Percentiles rank a stretch among this genome's conserved stretches.
phyloP scores from a whole-genome alignment of 2,797 vertebrate species.

The Setipinna tenuifilis region DNA sequence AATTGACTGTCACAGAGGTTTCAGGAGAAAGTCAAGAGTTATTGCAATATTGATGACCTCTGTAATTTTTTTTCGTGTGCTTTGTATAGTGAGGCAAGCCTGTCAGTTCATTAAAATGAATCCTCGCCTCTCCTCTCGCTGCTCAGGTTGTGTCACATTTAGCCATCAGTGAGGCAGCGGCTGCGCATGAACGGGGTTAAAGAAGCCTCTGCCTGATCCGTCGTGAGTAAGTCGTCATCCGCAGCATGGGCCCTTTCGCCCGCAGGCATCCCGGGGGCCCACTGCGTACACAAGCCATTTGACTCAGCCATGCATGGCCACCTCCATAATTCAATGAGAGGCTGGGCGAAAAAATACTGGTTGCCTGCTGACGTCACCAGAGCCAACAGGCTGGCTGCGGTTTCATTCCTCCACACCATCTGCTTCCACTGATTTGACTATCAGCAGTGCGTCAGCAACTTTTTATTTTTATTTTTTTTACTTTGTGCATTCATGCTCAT shows the following conservation, averaged over 20 bases:
- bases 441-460: background rate
- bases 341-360: constrained; percentile 43
- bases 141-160: constrained; percentile 17
- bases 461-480: background rate
- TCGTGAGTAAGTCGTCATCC: background rate
- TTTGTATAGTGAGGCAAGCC: background rate
- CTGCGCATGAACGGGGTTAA: background rate
- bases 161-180: background rate
- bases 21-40: background rate
- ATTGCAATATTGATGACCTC: background rate
- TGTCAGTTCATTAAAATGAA: background rate
- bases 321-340: constrained; percentile 55
- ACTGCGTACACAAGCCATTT: background rate
- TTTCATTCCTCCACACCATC: background rate
- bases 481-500: background rate
- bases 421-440: constrained; percentile 1
- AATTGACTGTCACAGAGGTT: constrained; percentile 15
- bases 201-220: background rate
- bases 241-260: background rate
- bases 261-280: background rate
- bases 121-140: background rate
- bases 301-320: constrained; percentile 58
- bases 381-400: constrained; percentile 3
- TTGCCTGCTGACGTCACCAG: background rate
- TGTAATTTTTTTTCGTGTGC: background rate